Evolutionary conservation across 2,888 invertebrate species (phyloP).

Genomic region (Trichopria drosophilae): DNA sequence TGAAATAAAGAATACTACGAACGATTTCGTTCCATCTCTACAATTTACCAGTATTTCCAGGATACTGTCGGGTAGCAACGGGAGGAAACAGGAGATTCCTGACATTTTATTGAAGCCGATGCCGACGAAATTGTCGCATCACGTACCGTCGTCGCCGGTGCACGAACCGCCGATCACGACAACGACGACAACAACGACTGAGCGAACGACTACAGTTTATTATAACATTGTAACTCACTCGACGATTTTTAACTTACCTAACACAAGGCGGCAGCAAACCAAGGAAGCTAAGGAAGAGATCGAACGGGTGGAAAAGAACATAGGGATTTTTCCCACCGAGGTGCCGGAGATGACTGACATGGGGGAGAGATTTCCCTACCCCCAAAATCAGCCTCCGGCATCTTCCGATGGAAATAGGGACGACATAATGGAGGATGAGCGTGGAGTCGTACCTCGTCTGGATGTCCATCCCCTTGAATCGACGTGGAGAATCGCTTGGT

Average conservation of each 20-base stretch:
- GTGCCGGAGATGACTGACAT: too few relatives aligned
- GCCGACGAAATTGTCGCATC: constrained; percentile 51
- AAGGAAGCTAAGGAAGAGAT: constrained; percentile 43
- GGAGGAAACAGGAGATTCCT: constrained; percentile 79
- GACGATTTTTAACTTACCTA: constrained; percentile 55
- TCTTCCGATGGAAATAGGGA: constrained; percentile 48
- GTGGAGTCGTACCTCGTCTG: constrained; percentile 54
- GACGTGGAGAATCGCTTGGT: constrained; percentile 86
- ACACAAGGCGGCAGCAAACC: constrained; percentile 48
- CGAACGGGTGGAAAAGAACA: constrained; percentile 26
- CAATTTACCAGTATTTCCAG: constrained; percentile 82
- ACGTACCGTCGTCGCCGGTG: constrained; percentile 60
- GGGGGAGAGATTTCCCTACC: constrained; percentile 52
- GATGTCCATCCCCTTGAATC: constrained; percentile 59
- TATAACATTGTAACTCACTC: constrained; percentile 43
- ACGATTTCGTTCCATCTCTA: constrained; percentile 71
- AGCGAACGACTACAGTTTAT: constrained; percentile 26
- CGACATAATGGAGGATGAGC: constrained; percentile 28
- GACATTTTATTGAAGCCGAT: constrained; percentile 68
- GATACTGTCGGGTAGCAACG: constrained; percentile 83
- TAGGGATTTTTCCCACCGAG: constrained; percentile 24
- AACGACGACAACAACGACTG: constrained; percentile 40
- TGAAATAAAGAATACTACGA: constrained; percentile 55
- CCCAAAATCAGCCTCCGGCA: constrained; percentile 53
- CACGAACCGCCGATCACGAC: constrained; percentile 41